phyloP scores from a whole-genome alignment of 1,140 invertebrate species.

The Stegodyphus mimosarum region DNA sequence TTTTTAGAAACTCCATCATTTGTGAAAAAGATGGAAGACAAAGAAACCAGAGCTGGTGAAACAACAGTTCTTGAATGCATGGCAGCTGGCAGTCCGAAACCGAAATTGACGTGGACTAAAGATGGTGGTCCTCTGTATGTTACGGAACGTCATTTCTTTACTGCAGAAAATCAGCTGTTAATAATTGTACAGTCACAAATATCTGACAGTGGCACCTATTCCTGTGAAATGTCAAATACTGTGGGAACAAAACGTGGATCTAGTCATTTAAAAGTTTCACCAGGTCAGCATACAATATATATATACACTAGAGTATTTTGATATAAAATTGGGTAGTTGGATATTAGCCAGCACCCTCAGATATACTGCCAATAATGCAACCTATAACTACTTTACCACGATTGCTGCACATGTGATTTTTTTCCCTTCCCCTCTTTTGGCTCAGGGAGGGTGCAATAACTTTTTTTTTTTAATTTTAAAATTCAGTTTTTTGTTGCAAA shows the following conservation, averaged over 20 bases:
- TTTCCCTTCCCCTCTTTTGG: too few relatives aligned
- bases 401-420: too few relatives aligned
- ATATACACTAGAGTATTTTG: too few relatives aligned
- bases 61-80: conserved; percentile 89
- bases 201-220: conserved; percentile 85
- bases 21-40: conserved; percentile 85
- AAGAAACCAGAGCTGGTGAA: conserved; percentile 80
- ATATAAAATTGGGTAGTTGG: too few relatives aligned
- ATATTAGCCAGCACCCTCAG: too few relatives aligned
- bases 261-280: conserved; percentile 71
- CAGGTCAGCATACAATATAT: conserved; percentile 68
- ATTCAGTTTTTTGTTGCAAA: too few relatives aligned
- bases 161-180: conserved; percentile 85
- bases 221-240: conserved; percentile 85
- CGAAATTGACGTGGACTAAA: conserved; percentile 89
- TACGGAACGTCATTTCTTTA: conserved; percentile 83
- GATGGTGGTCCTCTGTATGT: conserved; percentile 78
- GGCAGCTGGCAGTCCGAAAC: conserved; percentile 82
- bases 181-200: conserved; percentile 84
- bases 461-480: too few relatives aligned
- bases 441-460: too few relatives aligned
- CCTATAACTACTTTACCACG: too few relatives aligned
- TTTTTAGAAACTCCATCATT: conserved; percentile 79
- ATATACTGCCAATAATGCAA: too few relatives aligned
- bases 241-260: conserved; percentile 71